These are phyloP conservation scores for Macropodus opercularis DNA, from an alignment of 2,797 vertebrate genomes.

Conservation along the genomic window DNA sequence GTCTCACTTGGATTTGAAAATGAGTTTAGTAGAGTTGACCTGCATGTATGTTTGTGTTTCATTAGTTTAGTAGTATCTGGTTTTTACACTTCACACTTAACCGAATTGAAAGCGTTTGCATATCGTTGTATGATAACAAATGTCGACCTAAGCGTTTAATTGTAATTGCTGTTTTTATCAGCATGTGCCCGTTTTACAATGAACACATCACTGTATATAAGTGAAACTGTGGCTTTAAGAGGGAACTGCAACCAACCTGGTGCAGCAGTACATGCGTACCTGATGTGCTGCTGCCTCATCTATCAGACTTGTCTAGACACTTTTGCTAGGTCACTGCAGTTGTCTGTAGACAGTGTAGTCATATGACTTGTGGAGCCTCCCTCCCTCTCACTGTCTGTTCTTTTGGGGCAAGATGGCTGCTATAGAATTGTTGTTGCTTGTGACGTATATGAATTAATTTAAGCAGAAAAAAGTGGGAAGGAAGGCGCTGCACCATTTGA, in stretches of 20 bases:
- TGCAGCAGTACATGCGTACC: constrained; percentile 5
- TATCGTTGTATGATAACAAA: neutral
- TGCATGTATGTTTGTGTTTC: neutral
- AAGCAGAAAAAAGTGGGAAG: constrained; percentile 10
- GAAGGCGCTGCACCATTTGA: constrained; percentile 5
- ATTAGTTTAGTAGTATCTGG: neutral
- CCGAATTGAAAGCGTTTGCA: neutral
- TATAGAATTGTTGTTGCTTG: constrained; percentile 51
- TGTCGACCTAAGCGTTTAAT: neutral
- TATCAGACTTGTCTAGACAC: constrained; percentile 61
- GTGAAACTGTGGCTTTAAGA: neutral
- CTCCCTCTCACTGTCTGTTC: constrained; percentile 57
- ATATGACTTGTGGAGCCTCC: constrained; percentile 68
- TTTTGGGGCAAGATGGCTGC: constrained; percentile 75
- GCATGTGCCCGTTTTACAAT: neutral
- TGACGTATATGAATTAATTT: constrained; percentile 53
- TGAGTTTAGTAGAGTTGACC: too few species aligned
- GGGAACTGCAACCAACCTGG: neutral
- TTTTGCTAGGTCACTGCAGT: constrained; percentile 74
- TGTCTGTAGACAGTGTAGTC: constrained; percentile 71
- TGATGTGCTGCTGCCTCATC: constrained; percentile 51
- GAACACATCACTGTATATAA: neutral
- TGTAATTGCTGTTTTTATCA: neutral
- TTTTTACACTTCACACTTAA: neutral
- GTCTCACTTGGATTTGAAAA: neutral